Evolutionary conservation across 2,888 invertebrate genomes (phyloP), one percentile per base, ranked within the genome.

Genomic region (Orchesella flavescens): DNA sequence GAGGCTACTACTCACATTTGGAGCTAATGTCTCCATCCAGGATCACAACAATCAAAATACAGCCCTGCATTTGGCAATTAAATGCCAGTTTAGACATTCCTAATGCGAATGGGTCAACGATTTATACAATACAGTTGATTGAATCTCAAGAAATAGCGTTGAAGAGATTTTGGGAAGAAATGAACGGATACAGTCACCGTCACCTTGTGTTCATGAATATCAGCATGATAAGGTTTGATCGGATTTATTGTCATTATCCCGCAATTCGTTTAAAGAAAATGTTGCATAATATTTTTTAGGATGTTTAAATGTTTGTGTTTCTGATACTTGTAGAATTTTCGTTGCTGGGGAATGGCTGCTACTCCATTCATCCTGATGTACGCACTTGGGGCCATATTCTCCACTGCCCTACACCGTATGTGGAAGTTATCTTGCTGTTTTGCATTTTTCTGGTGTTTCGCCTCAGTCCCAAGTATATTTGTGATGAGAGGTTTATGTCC

Each of bases 11-110:
- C 91, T 99, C 65, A 97, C 98, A 0, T 93, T 99, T 89, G 98
- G 98, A 59, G 98, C 99, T 0, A 95, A 95, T 88, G 93, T 97
- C 68, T 94, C 94, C 77, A 93, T 96, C 87, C 93, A 94, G n/a
- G 99, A 99, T 91, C 93, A 93, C 86, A 92, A 95, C 79, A 96
- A 97, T 90, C 90, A 91, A 75, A 98, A 99, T 91, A 98, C 99
- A 0, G 96, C 99, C 9, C 91, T 99, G 86, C 99, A 99, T 91
- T 99, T 97, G 97, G 98, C 99, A 2, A 95, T 97, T 85, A 89
- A 94, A 94, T 86, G 91, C 91, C 17, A 90, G 91, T 88, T 89
- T 92, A n/a, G 91, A 91, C 86, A 90, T 91, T 69, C 89, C 90
- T 13, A 93, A 93, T 89, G 89, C 89, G 61, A 91, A 91, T 89